Evolutionary conservation across 1,140 invertebrate genomes (phyloP), one percentile per base, ranked within the genome.

Genomic region (Liolophura sinensis): DNA sequence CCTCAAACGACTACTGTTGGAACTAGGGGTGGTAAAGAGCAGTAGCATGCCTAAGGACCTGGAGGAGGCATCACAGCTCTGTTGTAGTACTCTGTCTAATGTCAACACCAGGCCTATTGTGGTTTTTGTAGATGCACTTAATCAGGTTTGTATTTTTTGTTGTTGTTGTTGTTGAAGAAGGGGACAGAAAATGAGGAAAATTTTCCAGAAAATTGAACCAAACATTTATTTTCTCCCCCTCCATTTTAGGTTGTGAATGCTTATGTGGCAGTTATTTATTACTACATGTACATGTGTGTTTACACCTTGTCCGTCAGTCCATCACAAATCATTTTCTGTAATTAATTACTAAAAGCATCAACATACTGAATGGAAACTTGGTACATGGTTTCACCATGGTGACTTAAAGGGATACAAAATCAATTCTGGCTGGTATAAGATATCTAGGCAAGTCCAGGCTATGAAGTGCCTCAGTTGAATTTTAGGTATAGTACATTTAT

Each of bases 121-220:
- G 46, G 46, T 70, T 20, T 22, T 70, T 47, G 51, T 70, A 15
- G 68, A 70, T 58, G 64, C 64, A 20, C 46, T 70, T 27, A 70
- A 70, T 56, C 68, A 70, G 68, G 68, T 70, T 31, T 48, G 20
- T 47, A 59, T 18, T 62, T 50, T 3, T 40, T 40, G 3, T 3
- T 18, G 22, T 48, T 46, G 1, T 18, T 60, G 1, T 31, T 49
- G 9, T 27, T 22, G 9, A 3, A 54, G 51, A 12, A 54, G n/a
- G 7, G 51, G 51, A 24, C 12, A 5, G 24, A 54, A 54, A 51
- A 51, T 51, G 49, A 51, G 49, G 49, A 51, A 51, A 15, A 15
- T 51, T 51, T 15, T 51, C n/a, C n/a, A 51, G n/a, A 15, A 15
- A 51, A 15, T 15, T n/a, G 49, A n/a, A 51, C 14, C n/a, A 51